Percentiles rank a stretch among this genome's conserved stretches.
These are phyloP conservation scores for Incurvaria masculella DNA, from an alignment of 2,888 invertebrate species.

Conservation along the genomic window DNA sequence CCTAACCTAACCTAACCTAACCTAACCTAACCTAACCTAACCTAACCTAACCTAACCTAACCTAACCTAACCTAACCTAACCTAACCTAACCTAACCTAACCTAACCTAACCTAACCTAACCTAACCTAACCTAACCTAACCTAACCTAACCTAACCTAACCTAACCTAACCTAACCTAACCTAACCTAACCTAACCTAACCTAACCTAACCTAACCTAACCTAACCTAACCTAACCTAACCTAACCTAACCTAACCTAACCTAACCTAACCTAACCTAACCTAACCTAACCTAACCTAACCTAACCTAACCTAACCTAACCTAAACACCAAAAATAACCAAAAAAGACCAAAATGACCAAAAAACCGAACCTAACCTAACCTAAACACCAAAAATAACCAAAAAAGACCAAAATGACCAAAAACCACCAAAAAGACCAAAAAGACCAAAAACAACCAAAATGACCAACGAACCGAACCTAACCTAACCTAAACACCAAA, in stretches of 20 bases:
- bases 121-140: neutral
- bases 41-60: neutral
- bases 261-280: constrained; percentile 1
- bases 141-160: neutral
- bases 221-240: neutral
- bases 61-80: neutral
- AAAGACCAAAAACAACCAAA: neutral
- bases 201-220: neutral
- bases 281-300: constrained; percentile 1
- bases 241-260: neutral
- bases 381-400: neutral
- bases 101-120: neutral
- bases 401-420: neutral
- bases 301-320: constrained; percentile 1
- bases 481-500: neutral
- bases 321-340: neutral
- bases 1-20: neutral
- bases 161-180: neutral
- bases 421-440: neutral
- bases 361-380: neutral
- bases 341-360: neutral
- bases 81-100: neutral
- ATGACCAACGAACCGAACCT: neutral
- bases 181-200: neutral
- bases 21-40: neutral